phyloP scores from a whole-genome alignment of 2,797 vertebrate genomes.

The Danio albolineatus region DNA sequence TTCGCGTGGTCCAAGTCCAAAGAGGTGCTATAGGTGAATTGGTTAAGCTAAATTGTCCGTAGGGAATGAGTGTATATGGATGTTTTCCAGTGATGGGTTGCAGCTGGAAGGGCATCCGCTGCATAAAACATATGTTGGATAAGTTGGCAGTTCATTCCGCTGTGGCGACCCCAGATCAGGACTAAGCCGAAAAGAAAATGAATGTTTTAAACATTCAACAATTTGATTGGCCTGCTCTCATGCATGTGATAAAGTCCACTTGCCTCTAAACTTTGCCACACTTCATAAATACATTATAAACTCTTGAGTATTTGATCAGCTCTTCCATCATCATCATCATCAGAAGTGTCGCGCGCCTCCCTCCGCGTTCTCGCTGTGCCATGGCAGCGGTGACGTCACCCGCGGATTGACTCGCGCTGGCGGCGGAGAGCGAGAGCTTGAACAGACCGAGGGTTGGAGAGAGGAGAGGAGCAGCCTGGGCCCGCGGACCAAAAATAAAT shows the following conservation, averaged over 20 bases:
- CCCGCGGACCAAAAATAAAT: slow-evolving; percentile 69
- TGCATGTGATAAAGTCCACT: not conserved
- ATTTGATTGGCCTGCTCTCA: not conserved
- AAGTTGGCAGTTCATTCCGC: no score
- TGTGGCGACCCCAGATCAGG: no score
- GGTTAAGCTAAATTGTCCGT: no score
- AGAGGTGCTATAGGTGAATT: no score
- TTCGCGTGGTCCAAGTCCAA: no score
- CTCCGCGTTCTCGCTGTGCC: slow-evolving; percentile 60
- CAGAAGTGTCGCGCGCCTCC: slow-evolving; percentile 22
- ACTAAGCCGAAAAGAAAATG: no score
- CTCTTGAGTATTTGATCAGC: not conserved
- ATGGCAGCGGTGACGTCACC: slow-evolving; percentile 76
- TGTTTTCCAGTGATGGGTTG: no score
- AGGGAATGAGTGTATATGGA: no score
- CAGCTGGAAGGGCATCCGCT: no score
- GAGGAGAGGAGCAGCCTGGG: slow-evolving; percentile 64
- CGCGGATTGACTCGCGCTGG: slow-evolving; percentile 49
- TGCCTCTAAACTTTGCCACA: not conserved
- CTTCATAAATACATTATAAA: not conserved
- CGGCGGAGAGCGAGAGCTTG: slow-evolving; percentile 8
- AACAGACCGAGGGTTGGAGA: slow-evolving; percentile 48
- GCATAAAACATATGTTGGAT: no score
- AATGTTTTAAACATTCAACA: no score
- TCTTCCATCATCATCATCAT: not conserved